Evolutionary conservation across 2,888 invertebrate species (phyloP).

Genomic region (Dorcus parallelipipedus): DNA sequence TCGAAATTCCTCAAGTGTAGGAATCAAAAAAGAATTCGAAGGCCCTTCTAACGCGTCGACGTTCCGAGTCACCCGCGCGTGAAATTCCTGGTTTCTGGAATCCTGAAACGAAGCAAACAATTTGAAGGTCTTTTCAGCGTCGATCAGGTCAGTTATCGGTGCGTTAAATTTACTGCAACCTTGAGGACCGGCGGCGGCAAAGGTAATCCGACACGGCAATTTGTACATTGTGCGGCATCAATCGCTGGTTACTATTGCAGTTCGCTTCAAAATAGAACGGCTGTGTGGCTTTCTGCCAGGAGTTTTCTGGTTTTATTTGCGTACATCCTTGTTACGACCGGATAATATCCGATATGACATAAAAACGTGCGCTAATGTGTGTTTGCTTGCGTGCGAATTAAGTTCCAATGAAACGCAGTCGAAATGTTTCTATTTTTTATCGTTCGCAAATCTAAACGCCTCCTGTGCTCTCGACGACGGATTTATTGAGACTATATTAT

Average conservation of each 20-base stretch:
- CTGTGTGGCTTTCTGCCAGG: not conserved
- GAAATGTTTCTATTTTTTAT: not conserved
- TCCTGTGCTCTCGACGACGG: no score
- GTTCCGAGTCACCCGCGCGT: no score
- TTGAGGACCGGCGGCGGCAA: not conserved
- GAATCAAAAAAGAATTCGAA: no score
- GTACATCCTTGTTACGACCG: constrained; percentile 1
- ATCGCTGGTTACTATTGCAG: not conserved
- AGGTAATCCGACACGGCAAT: not conserved
- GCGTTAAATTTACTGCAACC: not conserved
- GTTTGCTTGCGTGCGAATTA: no score
- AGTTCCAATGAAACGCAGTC: constrained; percentile 1
- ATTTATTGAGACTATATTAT: no score
- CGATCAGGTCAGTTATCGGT: not conserved
- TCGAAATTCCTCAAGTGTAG: no score
- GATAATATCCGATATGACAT: not conserved
- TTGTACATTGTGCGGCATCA: not conserved
- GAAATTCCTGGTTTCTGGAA: no score
- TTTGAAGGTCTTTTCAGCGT: no score
- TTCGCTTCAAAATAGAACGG: not conserved
- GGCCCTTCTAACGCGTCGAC: no score
- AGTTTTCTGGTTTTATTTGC: not conserved
- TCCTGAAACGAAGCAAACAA: no score
- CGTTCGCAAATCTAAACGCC: no score
- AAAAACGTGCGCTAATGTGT: no score